Evolutionary conservation across 2,797 vertebrate species (phyloP).

Genomic region (Selene dorsalis): DNA sequence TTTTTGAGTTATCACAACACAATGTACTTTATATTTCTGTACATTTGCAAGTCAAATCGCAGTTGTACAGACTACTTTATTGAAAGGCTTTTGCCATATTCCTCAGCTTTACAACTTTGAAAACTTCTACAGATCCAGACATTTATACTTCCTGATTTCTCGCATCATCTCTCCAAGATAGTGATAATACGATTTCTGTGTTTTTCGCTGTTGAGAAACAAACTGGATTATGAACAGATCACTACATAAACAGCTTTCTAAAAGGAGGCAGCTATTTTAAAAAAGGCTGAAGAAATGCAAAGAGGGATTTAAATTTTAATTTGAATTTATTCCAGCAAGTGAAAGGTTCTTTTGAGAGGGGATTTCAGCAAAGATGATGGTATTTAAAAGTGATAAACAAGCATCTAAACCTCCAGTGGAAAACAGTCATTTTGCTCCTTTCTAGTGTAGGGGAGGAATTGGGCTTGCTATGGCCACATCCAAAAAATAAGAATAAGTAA

Average conservation of each 20-base stretch:
- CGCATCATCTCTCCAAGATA: constrained; percentile 90
- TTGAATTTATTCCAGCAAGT: constrained; percentile 93
- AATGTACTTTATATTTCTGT: constrained; percentile 75
- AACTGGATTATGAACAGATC: constrained; percentile 93
- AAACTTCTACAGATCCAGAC: constrained; percentile 87
- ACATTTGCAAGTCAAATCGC: constrained; percentile 85
- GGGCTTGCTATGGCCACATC: constrained; percentile 85
- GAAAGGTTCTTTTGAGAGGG: constrained; percentile 93
- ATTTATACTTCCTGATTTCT: constrained; percentile 88
- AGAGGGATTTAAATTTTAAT: constrained; percentile 94
- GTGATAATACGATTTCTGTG: constrained; percentile 92
- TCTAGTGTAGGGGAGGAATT: constrained; percentile 84
- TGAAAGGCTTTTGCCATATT: constrained; percentile 79
- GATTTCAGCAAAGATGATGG: constrained; percentile 91
- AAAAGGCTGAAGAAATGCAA: constrained; percentile 92
- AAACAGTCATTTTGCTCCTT: constrained; percentile 86
- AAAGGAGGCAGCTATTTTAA: constrained; percentile 93
- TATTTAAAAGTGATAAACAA: constrained; percentile 94
- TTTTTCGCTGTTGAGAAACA: constrained; percentile 91
- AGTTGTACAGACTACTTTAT: constrained; percentile 80
- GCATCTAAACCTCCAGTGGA: constrained; percentile 89
- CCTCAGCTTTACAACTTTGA: constrained; percentile 84
- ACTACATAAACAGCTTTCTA: constrained; percentile 93
- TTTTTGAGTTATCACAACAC: constrained; percentile 68
- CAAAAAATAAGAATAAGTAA: constrained; percentile 84